These are phyloP conservation scores for Keiferia lycopersicella DNA, from an alignment of 2,888 invertebrate species.

Conservation along the genomic window DNA sequence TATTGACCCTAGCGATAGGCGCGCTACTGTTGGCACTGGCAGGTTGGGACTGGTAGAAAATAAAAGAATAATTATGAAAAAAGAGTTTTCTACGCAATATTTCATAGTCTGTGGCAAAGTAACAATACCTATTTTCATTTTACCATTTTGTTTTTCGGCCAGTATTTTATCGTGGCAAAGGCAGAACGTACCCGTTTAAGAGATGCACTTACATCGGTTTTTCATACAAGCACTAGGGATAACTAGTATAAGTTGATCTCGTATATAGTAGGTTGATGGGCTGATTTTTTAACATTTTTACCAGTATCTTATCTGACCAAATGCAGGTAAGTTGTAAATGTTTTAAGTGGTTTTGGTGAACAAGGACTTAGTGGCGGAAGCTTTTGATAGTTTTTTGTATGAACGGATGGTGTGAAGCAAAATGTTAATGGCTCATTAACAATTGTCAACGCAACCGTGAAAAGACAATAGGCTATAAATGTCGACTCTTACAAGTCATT, in stretches of 20 bases:
- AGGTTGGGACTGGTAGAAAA: background rate
- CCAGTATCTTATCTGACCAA: constrained; percentile 54
- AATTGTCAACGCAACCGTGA: constrained; percentile 57
- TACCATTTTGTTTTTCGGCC: constrained; percentile 34
- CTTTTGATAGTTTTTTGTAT: constrained; percentile 60
- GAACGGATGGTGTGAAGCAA: constrained; percentile 60
- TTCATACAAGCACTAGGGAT: too few species aligned
- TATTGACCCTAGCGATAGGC: constrained; percentile 60
- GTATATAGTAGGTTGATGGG: too few species aligned
- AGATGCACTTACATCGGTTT: too few species aligned
- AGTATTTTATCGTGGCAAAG: constrained; percentile 28
- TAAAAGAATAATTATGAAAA: background rate
- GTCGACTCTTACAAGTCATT: constrained; percentile 15
- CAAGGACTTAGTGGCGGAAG: constrained; percentile 48
- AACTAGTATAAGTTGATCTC: too few species aligned
- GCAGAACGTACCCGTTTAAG: too few species aligned
- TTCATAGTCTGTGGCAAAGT: background rate
- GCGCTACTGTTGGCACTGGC: constrained; percentile 27
- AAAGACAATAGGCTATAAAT: constrained; percentile 39
- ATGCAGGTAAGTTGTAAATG: constrained; percentile 58
- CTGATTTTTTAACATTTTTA: constrained; percentile 7
- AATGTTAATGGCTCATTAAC: constrained; percentile 66
- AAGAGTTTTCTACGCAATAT: background rate
- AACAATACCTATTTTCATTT: background rate
- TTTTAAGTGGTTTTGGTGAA: constrained; percentile 44